A percentile compares a stretch with the other conserved stretches of the same genome.
Evolutionary conservation across 2,888 invertebrate species (phyloP).

Genomic region (Elgonia sp.): DNA sequence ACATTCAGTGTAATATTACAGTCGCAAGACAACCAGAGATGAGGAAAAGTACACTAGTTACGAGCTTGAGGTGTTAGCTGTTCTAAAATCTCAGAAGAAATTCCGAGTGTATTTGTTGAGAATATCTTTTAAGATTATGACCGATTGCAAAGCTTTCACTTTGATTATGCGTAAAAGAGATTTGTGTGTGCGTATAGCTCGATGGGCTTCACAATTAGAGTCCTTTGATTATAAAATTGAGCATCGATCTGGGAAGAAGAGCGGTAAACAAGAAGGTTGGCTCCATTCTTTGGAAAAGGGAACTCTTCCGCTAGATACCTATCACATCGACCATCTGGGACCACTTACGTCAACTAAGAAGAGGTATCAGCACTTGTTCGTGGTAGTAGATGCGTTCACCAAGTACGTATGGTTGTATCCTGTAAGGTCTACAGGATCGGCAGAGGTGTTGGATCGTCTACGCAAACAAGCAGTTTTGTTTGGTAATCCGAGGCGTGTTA

Average conservation of each 20-base stretch:
- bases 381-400: not conserved
- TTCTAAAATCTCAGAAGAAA: too few relatives aligned
- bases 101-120: too few relatives aligned
- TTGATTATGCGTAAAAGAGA: too few relatives aligned
- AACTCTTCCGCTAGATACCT: not conserved
- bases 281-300: slow-evolving; percentile 8
- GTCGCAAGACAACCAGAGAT: too few relatives aligned
- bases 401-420: not conserved
- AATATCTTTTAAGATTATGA: too few relatives aligned
- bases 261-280: not conserved
- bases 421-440: not conserved
- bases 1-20: too few relatives aligned
- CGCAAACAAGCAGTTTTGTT: not conserved
- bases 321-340: not conserved
- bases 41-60: too few relatives aligned
- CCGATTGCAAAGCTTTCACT: too few relatives aligned
- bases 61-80: too few relatives aligned
- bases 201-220: too few relatives aligned
- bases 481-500: not conserved
- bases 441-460: not conserved
- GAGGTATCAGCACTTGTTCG: not conserved
- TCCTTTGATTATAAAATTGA: too few relatives aligned
- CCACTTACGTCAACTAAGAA: not conserved
- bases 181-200: too few relatives aligned
- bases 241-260: not conserved